Base-by-base conservation (phyloP, 2,797 vertebrate species). In the Catostomus latipinnis region DNA sequence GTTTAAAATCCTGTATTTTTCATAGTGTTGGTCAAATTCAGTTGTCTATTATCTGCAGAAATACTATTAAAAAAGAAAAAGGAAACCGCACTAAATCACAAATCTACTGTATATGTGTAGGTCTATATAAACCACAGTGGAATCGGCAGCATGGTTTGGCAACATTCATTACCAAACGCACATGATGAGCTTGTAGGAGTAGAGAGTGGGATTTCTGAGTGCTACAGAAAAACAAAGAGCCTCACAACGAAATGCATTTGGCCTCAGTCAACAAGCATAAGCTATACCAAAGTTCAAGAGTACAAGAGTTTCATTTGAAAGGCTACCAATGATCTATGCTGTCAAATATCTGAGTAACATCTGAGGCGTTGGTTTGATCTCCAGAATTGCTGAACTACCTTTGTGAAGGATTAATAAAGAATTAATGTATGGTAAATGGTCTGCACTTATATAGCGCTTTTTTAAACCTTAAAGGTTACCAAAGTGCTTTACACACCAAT, bases 181-280 rank as follows among this genome's bases (percentile, higher is more conserved):
- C 14, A 48, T 87, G 86, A 86, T 71, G n/a, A 56, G 62, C 80
- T 68, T 53, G 84, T 85, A 74, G 84, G 86, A 82, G 78, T 74
- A 67, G 60, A 46, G 78, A 77, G 86, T 87, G 82, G 86, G 81
- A 84, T 85, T 87, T 86, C 78, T 69, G 81, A 84, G 68, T 49
- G 66, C 84, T 81, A 53, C 53, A 61, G 54, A 81, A 82, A 46
- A 34, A 84, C 86, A 84, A 86, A 86, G 86, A 58, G 16, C 49
- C 76, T 78, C 56, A 78, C 8, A 66, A 48, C 57, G 34, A 73
- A 74, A 68, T 72, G 60, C 70, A 68, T 66, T 71, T 71, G 61
- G 60, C 43, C 49, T 76, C 80, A 65, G 14, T 34, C 34, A 77
- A 58, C 56, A 62, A 16, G 45, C 68, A 74, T 54, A 71, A 83